Evolutionary conservation across 2,888 invertebrate species (phyloP), one percentile per base, ranked within the genome.

Genomic region (Orchesellides sinensis): DNA sequence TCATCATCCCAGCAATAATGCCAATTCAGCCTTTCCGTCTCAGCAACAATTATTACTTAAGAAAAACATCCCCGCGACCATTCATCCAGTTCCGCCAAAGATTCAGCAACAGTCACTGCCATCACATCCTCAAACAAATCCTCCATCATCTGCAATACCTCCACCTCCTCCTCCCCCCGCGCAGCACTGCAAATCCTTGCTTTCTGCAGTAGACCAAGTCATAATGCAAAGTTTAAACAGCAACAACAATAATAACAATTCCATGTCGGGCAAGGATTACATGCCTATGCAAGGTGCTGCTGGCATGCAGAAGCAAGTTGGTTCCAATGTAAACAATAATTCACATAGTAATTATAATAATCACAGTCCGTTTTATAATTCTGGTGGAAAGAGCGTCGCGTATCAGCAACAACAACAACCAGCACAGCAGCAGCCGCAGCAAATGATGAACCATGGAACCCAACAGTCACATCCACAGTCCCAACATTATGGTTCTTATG

Each of bases 131-230:
- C 68, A 56, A n/a, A 54, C 65, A 27, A 70, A 63, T 52, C 72
- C 63, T 25, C 70, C 81, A 0, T 65, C 66, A 14, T 63, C 74
- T 52, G 74, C 81, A 3, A 84, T 84, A 21, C 84, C 84, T n/a
- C 82, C 82, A 1, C 78, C 74, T 1, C 84, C 84, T 23, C 84
- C 84, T 14, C 84, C 84, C 21, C 84, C 84, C 19, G 63, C 79
- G 17, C 63, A 52, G 17, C 54, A 78, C 14, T 59, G 56, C 17
- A 84, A 79, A 69, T 83, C 86, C n/a, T 68, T 84, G 19, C 49
- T 86, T 14, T 83, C 83, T 21, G 86, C 84, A 3, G 83, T 86
- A 27, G 84, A 86, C 63, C 84, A 86, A 83, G 86, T 86, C 14
- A 86, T 86, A 19, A 73, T 86, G 70, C 86, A 86, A 32, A 81